These are phyloP conservation scores for Phoxinus phoxinus DNA, from an alignment of 2,113 vertebrate genomes.

Conservation along the genomic window DNA sequence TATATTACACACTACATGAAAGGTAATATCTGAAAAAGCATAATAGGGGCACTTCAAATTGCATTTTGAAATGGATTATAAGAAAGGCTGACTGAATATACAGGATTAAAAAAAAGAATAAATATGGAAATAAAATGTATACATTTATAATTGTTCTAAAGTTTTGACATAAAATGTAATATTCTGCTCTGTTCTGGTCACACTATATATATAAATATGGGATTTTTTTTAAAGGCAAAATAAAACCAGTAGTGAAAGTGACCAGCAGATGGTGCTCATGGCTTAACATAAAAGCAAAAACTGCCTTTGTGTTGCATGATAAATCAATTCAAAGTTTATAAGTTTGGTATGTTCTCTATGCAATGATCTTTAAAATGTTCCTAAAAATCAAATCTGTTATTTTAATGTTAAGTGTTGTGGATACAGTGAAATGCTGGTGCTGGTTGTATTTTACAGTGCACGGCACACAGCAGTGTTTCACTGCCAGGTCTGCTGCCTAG, in stretches of 20 bases:
- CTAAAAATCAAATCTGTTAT: neutral
- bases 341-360: neutral
- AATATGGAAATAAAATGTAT: neutral
- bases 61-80: neutral
- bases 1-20: no score
- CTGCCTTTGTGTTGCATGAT: neutral
- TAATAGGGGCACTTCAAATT: no score
- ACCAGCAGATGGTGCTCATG: constrained; percentile 62
- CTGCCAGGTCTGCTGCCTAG: neutral
- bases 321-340: neutral
- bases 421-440: neutral
- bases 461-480: neutral
- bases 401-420: neutral
- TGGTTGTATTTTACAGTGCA: neutral
- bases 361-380: neutral
- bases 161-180: neutral
- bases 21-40: no score
- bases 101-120: neutral
- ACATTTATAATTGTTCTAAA: no score
- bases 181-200: neutral
- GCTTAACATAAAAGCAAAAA: constrained; percentile 2
- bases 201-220: no score
- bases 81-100: neutral
- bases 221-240: neutral
- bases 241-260: neutral